Evolutionary conservation across 2,888 invertebrate genomes (phyloP).

Genomic region (Lasioglossum pauxillum): DNA sequence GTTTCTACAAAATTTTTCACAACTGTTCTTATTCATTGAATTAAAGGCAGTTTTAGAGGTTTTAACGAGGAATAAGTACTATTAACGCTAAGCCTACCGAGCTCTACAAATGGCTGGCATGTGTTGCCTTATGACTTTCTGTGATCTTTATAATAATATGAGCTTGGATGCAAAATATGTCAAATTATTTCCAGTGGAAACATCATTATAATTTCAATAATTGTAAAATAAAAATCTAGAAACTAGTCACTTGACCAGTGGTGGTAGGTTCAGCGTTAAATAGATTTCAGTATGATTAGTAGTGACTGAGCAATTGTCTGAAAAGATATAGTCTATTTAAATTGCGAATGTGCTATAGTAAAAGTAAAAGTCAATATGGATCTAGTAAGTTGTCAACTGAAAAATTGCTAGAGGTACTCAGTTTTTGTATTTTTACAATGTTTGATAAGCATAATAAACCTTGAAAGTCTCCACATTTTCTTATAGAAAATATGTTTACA

Average conservation of each 20-base stretch:
- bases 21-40: neutral
- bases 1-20: neutral
- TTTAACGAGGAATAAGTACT: neutral
- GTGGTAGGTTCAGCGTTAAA: neutral
- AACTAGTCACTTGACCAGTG: too few species aligned
- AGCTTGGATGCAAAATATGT: too few species aligned
- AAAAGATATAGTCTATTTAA: neutral
- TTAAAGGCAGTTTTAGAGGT: neutral
- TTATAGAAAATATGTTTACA: conserved; percentile 2
- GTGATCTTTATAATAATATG: too few species aligned
- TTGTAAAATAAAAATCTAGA: too few species aligned
- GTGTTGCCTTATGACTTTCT: too few species aligned
- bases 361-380: neutral
- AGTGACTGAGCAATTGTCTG: neutral
- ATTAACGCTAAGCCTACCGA: too few species aligned
- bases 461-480: neutral
- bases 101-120: too few species aligned
- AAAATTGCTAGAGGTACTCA: neutral
- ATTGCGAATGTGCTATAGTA: neutral
- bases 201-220: too few species aligned
- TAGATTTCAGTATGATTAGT: neutral
- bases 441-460: neutral
- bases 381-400: neutral
- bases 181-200: too few species aligned
- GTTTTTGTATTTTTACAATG: neutral